These are phyloP conservation scores for Cantharis lateralis DNA, from an alignment of 2,888 invertebrate species.

Conservation along the genomic window DNA sequence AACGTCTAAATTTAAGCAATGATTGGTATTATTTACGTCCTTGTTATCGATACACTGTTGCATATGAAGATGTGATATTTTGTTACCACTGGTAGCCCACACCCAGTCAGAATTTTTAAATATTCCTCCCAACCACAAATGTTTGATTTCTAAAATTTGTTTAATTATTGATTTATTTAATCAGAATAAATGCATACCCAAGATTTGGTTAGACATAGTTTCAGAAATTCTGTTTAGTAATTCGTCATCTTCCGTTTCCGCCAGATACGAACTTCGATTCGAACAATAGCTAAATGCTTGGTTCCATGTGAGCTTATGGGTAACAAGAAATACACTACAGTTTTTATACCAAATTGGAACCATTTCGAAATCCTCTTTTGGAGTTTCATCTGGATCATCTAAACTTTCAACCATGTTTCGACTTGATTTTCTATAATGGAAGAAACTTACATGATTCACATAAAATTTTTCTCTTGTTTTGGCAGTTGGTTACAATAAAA, in stretches of 20 bases:
- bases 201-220: neutral
- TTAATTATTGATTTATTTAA: neutral
- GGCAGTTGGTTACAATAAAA: neutral
- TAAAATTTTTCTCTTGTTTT: neutral
- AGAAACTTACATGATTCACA: constrained; percentile 9
- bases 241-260: neutral
- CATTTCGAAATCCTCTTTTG: neutral
- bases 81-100: neutral
- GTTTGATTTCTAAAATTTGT: neutral
- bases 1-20: constrained; percentile 10
- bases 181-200: neutral
- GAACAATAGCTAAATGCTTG: neutral
- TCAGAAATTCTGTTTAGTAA: neutral
- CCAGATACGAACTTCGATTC: neutral
- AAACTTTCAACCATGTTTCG: neutral
- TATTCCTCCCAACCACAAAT: constrained; percentile 12
- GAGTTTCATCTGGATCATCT: neutral
- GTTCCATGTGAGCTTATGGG: neutral
- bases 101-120: neutral
- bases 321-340: neutral
- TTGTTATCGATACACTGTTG: neutral
- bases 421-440: too few relatives aligned
- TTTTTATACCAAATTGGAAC: neutral
- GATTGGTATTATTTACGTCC: neutral
- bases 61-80: neutral